Evolutionary conservation across 2,113 vertebrate genomes (phyloP), one percentile per base, ranked within the genome.

Genomic region (Rhodinocichla rosea): DNA sequence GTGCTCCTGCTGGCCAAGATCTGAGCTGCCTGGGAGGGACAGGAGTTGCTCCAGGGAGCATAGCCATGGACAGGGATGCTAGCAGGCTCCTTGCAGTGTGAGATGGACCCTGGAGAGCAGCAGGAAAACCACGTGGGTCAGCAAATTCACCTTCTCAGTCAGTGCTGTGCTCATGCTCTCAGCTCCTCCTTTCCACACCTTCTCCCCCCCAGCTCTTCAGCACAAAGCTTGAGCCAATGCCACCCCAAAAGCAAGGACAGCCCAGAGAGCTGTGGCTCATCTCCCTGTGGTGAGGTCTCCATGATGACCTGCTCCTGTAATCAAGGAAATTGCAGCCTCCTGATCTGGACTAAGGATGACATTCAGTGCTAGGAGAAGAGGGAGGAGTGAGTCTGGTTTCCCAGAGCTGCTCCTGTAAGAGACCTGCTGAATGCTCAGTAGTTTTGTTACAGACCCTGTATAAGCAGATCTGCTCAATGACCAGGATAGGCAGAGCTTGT

Each of bases 381-480:
- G 18, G 16, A 65, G 39, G 37, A 71, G n/a, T 22, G 42, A 49
- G 24, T 19, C 24, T 39, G 52, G 21, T 18, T 83, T 59, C 67
- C 44, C 1, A 0, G 33, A 35, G 81, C 50, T 67, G 42, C 16
- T 81, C 22, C 30, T 59, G 32, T 21, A 22, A 2, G 5, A 39
- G 17, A 81, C 24, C 8, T 33, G 28, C 44, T 65, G 60, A 42
- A 39, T 37, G 30, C 50, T 56, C 0, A 0, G 22, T 33, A 21
- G 53, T 60, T 85, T 84, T 88, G 23, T 55, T 65, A 26, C 40
- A 64, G 37, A 65, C 6, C 5, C 50, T 79, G 56, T 39, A 15
- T 6, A 44, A 64, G 64, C 17, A 90, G 33, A 37, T 57, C 24
- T 62, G 18, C 78, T 59, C 55, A 32, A 65, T 47, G 30, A 59